Evolutionary conservation across 2,888 invertebrate species (phyloP).

Genomic region (Clanis bilineata): DNA sequence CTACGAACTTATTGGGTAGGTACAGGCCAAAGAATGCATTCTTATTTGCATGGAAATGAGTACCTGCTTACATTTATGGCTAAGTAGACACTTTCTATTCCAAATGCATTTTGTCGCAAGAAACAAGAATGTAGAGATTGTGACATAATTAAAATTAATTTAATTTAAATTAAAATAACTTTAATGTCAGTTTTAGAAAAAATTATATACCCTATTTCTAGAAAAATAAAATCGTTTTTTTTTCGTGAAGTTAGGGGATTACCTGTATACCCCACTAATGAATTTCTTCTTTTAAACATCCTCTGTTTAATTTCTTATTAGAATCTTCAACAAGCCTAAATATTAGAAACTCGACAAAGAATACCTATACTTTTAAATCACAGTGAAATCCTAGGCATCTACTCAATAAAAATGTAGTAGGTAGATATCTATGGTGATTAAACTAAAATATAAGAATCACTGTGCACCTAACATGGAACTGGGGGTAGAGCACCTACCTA

Average conservation of each 20-base stretch:
- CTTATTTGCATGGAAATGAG: conserved; percentile 11
- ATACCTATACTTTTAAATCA: not conserved
- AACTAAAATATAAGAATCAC: too few species aligned
- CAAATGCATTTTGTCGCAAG: conserved; percentile 6
- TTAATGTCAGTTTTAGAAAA: not conserved
- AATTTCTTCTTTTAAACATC: too few species aligned
- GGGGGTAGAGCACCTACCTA: too few species aligned
- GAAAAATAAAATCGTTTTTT: not conserved
- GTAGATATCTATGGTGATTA: too few species aligned
- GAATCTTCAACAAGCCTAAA: not conserved
- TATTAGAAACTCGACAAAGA: too few species aligned
- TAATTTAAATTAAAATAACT: too few species aligned
- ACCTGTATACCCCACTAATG: too few species aligned
- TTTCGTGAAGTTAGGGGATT: not conserved
- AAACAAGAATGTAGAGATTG: not conserved
- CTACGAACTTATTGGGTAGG: not conserved
- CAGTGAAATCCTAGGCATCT: not conserved
- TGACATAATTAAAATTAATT: not conserved
- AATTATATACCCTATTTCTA: not conserved
- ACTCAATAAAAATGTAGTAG: too few species aligned
- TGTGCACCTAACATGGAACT: too few species aligned
- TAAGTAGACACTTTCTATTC: conserved; percentile 7
- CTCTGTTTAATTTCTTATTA: not conserved
- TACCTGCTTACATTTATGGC: conserved; percentile 13
- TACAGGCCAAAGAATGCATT: conserved; percentile 11